A percentile compares a stretch with the other conserved stretches of the same genome.
These are phyloP conservation scores for Cirrhinus mrigala DNA, from an alignment of 2,797 vertebrate species.

Conservation along the genomic window DNA sequence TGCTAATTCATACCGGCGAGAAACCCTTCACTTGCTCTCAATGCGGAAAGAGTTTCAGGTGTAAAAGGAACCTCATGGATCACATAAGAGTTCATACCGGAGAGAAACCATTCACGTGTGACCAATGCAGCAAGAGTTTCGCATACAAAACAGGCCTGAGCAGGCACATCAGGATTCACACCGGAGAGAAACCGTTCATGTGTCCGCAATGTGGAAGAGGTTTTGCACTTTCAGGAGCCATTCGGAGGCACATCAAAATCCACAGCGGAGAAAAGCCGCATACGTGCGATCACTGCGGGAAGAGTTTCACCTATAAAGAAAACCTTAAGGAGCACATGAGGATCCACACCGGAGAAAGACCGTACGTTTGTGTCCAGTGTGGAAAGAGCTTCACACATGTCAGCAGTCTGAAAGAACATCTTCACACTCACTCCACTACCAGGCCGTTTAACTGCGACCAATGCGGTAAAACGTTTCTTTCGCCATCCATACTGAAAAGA, in stretches of 20 bases:
- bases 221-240: background rate
- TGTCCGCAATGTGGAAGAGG: background rate
- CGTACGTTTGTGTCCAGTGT: constrained; percentile 65
- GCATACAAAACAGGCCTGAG: background rate
- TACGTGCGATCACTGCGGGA: constrained; percentile 18
- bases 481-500: constrained; percentile 55
- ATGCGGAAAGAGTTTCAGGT: background rate
- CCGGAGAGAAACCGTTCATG: background rate
- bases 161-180: background rate
- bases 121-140: background rate
- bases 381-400: constrained; percentile 68
- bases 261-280: background rate
- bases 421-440: constrained; percentile 56
- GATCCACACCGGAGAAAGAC: constrained; percentile 58
- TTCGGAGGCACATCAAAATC: background rate
- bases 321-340: constrained; percentile 65
- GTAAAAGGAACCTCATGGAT: background rate
- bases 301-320: constrained; percentile 56
- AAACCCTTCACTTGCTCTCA: background rate
- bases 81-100: background rate
- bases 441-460: constrained; percentile 54
- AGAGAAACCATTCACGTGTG: background rate
- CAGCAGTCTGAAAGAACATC: constrained; percentile 58
- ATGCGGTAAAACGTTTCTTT: constrained; percentile 63
- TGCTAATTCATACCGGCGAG: background rate